phyloP scores from a whole-genome alignment of 1,140 invertebrate species.

The Augochlora pura region DNA sequence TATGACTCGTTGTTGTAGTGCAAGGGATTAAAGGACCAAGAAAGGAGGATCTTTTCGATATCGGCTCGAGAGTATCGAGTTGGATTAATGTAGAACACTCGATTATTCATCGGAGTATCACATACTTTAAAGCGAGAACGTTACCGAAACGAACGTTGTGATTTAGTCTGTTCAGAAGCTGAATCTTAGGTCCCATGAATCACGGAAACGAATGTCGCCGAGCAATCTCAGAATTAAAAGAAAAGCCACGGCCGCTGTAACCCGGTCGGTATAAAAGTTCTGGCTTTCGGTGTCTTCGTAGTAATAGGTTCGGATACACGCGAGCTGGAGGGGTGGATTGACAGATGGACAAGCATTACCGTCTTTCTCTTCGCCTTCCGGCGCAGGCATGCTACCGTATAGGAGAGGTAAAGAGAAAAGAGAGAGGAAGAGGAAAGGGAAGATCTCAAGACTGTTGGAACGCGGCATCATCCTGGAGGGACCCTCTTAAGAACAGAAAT shows the following conservation, averaged over 20 bases:
- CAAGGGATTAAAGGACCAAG: no score
- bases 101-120: no score
- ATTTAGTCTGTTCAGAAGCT: background rate
- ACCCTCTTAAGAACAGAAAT: conserved; percentile 60
- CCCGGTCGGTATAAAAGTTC: background rate
- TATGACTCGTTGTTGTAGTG: no score
- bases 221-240: conserved; percentile 60
- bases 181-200: conserved; percentile 30
- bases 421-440: background rate
- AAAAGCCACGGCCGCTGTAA: conserved; percentile 13
- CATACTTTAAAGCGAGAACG: background rate
- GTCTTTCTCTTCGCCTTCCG: conserved; percentile 29
- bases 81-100: no score
- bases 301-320: conserved; percentile 50
- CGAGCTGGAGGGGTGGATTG: conserved; percentile 29
- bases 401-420: background rate
- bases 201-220: conserved; percentile 31
- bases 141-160: background rate
- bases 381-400: background rate
- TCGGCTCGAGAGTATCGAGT: no score
- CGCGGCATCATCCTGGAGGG: background rate
- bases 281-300: background rate
- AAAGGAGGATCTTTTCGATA: no score
- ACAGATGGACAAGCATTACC: conserved; percentile 54
- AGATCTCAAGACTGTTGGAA: conserved; percentile 15